Evolutionary conservation across 2,888 invertebrate species (phyloP).

Genomic region (Heliconius sara): DNA sequence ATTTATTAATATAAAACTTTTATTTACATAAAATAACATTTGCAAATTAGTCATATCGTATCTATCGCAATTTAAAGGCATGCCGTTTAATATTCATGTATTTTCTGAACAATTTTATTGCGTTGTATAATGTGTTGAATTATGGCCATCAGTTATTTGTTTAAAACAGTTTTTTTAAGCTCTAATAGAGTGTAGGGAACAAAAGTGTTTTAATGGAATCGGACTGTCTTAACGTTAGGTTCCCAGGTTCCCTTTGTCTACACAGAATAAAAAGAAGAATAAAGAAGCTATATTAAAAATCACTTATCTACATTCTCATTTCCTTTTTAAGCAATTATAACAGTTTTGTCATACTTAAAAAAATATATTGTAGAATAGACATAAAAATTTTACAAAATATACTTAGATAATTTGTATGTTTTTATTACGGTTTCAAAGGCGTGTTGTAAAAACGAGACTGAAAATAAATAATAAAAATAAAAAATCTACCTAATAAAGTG

Average conservation of each 20-base stretch:
- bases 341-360: too few species aligned
- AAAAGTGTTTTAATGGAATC: too few species aligned
- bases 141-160: too few species aligned
- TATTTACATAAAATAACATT: conserved; percentile 10
- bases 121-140: not conserved
- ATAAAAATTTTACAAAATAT: not conserved
- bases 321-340: too few species aligned
- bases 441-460: not conserved
- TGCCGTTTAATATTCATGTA: not conserved
- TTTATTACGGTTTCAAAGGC: not conserved
- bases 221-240: too few species aligned
- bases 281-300: too few species aligned
- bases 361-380: too few species aligned
- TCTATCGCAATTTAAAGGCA: not conserved
- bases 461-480: not conserved
- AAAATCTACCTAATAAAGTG: not conserved
- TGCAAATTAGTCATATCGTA: not conserved
- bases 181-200: too few species aligned
- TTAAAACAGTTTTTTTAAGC: too few species aligned
- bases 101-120: not conserved
- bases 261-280: too few species aligned
- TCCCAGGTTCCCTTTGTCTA: too few species aligned
- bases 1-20: conserved; percentile 16
- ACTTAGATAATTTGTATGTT: not conserved
- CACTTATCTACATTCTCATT: too few species aligned